Evolutionary conservation across 2,797 vertebrate species (phyloP).

Genomic region (Remorina albescens): DNA sequence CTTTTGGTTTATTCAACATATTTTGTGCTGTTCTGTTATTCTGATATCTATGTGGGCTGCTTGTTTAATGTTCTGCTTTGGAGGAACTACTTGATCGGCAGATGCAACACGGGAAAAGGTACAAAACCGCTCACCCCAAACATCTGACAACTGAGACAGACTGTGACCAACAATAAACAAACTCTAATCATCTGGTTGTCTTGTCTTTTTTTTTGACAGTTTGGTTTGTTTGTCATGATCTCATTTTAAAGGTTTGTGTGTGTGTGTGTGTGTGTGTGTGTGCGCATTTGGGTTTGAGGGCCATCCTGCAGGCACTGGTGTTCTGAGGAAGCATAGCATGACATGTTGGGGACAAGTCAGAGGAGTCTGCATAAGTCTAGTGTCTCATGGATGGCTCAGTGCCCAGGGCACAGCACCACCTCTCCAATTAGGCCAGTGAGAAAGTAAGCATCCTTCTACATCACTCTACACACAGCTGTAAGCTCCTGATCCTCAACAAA

Average conservation of each 20-base stretch:
- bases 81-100: not conserved
- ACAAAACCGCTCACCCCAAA: not conserved
- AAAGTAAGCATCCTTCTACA: constrained; percentile 25
- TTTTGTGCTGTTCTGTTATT: not conserved
- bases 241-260: not conserved
- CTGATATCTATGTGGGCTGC: constrained; percentile 1
- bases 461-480: constrained; percentile 23
- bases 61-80: not conserved
- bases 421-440: constrained; percentile 64
- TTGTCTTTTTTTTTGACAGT: constrained; percentile 6
- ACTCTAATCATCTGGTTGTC: not conserved
- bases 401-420: constrained; percentile 55
- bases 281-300: constrained; percentile 26
- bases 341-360: constrained; percentile 47
- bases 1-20: not conserved
- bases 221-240: constrained; percentile 4
- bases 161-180: not conserved
- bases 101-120: not conserved
- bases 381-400: constrained; percentile 37
- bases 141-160: not conserved
- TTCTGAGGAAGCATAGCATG: constrained; percentile 46
- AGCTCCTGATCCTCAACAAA: constrained; percentile 31
- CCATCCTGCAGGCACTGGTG: constrained; percentile 46
- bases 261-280: not conserved
- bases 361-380: constrained; percentile 27